phyloP scores from a whole-genome alignment of 2,113 vertebrate species.

The Myrmecobius fasciatus region DNA sequence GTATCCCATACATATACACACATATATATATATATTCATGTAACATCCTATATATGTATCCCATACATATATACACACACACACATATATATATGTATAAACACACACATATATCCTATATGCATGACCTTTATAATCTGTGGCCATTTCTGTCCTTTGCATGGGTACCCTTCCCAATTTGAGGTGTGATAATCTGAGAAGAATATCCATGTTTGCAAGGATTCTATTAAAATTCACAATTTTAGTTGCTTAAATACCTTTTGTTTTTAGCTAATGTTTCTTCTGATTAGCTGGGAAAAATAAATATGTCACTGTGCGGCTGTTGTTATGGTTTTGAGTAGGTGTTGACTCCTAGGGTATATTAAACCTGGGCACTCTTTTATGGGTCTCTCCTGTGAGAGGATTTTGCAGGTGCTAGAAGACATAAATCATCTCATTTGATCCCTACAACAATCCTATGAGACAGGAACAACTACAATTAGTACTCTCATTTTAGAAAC shows the following conservation, averaged over 20 bases:
- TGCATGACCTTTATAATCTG: neutral
- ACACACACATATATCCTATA: neutral
- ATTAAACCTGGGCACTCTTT: neutral
- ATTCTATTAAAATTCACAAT: neutral
- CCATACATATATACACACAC: neutral
- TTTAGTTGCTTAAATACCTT: neutral
- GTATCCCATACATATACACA: neutral
- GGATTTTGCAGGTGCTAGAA: neutral
- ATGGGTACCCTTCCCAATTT: neutral
- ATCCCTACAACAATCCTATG: constrained; percentile 2
- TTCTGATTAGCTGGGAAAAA: neutral
- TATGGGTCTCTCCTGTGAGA: neutral
- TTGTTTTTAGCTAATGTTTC: neutral
- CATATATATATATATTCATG: too few relatives aligned
- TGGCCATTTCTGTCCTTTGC: neutral
- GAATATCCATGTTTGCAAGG: neutral
- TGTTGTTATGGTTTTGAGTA: neutral
- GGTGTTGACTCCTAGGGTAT: neutral
- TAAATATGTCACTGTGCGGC: neutral
- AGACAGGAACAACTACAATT: neutral
- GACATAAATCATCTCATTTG: constrained; percentile 18
- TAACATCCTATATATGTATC: neutral
- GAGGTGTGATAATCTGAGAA: neutral
- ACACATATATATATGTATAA: neutral
- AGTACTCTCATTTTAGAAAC: constrained; percentile 28